phyloP scores from a whole-genome alignment of 2,113 vertebrate species.

The Platichthys flesus region DNA sequence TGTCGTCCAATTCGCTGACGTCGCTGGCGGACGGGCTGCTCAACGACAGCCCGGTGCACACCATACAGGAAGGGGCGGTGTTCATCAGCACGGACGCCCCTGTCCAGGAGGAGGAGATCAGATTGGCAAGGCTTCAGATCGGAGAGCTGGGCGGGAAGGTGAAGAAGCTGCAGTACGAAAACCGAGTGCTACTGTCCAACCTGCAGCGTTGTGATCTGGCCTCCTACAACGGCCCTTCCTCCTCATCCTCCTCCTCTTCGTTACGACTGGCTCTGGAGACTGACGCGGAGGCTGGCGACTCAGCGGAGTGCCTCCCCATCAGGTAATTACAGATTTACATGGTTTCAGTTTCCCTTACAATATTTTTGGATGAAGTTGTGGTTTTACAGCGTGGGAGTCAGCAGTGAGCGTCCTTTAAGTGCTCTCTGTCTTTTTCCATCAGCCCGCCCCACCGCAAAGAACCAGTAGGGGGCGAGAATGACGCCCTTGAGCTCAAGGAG shows the following conservation, averaged over 20 bases:
- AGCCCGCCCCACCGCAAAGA: conserved; percentile 81
- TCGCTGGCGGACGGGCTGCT: conserved; percentile 63
- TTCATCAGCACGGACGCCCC: conserved; percentile 88
- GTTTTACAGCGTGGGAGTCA: not conserved
- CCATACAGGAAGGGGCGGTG: conserved; percentile 84
- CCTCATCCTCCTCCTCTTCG: conserved; percentile 81
- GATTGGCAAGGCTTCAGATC: conserved; percentile 90
- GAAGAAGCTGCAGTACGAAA: conserved; percentile 99
- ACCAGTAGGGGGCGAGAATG: conserved; percentile 77
- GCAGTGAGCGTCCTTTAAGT: not conserved
- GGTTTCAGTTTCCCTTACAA: not conserved
- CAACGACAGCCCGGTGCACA: conserved; percentile 61
- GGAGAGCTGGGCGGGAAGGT: conserved; percentile 94
- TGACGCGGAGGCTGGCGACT: conserved; percentile 92
- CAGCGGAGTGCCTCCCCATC: conserved; percentile 88
- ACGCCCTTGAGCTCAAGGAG: conserved; percentile 75
- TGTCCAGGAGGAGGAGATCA: conserved; percentile 87
- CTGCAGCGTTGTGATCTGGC: conserved; percentile 95
- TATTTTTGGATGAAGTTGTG: not conserved
- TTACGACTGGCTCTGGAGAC: conserved; percentile 89
- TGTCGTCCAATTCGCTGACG: conserved; percentile 61
- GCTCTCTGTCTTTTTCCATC: conserved; percentile 14
- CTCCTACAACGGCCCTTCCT: conserved; percentile 86
- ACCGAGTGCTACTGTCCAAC: conserved; percentile 95
- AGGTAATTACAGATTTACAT: conserved; percentile 46